Conservation (phyloP, 2,113 vertebrate genomes). For the Mustelus asterias region DNA sequence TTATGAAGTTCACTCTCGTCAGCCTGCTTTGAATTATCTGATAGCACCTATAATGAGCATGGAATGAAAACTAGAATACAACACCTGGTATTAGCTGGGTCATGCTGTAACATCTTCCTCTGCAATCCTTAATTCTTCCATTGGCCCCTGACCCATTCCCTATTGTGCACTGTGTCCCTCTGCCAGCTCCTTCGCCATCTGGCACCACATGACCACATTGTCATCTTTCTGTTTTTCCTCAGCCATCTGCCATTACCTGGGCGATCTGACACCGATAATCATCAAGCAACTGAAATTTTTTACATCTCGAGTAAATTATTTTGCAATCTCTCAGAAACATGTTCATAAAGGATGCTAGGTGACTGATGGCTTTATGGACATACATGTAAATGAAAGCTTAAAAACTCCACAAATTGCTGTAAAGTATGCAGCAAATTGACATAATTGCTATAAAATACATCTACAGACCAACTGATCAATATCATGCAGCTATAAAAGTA, state of each 20-base stretch:
- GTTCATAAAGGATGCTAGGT: neutral
- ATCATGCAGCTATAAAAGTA: too few species aligned
- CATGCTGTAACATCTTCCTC: neutral
- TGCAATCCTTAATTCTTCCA: neutral
- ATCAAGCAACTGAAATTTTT: neutral
- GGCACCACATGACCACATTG: neutral
- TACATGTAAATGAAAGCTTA: neutral
- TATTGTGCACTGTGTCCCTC: neutral
- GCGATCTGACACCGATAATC: neutral
- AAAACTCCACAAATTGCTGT: neutral
- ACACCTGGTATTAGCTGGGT: neutral
- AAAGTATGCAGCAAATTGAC: neutral
- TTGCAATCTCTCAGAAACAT: neutral
- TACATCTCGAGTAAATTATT: neutral
- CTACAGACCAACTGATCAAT: neutral
- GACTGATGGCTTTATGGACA: neutral
- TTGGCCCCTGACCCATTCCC: neutral
- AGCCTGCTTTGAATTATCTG: neutral
- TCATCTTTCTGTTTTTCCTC: neutral
- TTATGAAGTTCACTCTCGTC: neutral
- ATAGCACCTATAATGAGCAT: neutral
- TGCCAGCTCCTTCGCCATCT: slow-evolving; percentile 16
- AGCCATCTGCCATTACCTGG: neutral
- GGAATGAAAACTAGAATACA: slow-evolving; percentile 10
- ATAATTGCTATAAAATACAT: neutral